phyloP scores from a whole-genome alignment of 2,113 vertebrate species.

The Spea multiplicata region DNA sequence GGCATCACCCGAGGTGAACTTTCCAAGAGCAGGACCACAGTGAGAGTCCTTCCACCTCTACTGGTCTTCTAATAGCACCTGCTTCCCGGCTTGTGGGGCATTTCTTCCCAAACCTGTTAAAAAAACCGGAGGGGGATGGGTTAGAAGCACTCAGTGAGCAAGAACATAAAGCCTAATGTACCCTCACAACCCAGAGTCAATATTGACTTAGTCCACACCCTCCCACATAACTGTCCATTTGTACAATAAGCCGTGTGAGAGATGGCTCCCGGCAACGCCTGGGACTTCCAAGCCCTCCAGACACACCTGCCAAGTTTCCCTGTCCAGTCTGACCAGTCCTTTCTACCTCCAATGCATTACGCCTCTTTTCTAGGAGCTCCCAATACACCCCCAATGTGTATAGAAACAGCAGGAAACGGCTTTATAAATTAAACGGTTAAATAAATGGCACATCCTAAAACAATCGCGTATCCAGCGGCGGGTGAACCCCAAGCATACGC shows the following conservation, averaged over 20 bases:
- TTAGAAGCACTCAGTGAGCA: neutral
- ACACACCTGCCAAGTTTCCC: neutral
- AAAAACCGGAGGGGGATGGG: neutral
- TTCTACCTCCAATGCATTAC: too few relatives aligned
- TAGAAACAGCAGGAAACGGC: too few relatives aligned
- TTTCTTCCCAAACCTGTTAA: constrained; percentile 12
- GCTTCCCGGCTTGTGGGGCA: neutral
- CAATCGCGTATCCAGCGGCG: too few relatives aligned
- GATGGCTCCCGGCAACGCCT: neutral
- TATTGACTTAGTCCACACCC: constrained; percentile 38
- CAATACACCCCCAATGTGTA: too few relatives aligned
- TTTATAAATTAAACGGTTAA: too few relatives aligned
- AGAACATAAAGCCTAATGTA: neutral
- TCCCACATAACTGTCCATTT: constrained; percentile 21
- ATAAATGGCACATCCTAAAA: too few relatives aligned
- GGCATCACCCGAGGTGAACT: constrained; percentile 17
- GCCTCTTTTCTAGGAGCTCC: too few relatives aligned
- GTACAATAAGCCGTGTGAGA: constrained; percentile 2
- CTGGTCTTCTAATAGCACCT: neutral
- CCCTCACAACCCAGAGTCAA: constrained; percentile 14
- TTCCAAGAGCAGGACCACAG: neutral
- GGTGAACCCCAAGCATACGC: too few relatives aligned
- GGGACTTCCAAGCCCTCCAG: neutral
- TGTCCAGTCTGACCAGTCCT: neutral
- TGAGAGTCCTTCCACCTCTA: constrained; percentile 1